A percentile compares a stretch with the other conserved stretches of the same genome.
phyloP scores from a whole-genome alignment of 2,888 invertebrate species.

The Camponotus fellah region DNA sequence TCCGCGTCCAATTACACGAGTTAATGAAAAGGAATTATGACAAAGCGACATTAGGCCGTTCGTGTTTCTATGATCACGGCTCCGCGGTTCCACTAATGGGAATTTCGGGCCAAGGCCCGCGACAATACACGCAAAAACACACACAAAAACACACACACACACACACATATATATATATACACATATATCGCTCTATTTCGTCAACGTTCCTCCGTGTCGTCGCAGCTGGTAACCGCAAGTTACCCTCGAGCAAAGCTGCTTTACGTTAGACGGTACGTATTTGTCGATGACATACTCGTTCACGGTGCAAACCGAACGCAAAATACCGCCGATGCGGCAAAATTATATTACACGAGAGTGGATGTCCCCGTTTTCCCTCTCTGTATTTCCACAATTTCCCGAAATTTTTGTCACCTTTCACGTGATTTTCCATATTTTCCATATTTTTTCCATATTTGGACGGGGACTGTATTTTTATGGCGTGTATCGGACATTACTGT shows the following conservation, averaged over 20 bases:
- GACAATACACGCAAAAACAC: neutral
- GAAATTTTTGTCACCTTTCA: neutral
- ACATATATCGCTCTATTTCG: neutral
- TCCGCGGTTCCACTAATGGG: conserved; percentile 33
- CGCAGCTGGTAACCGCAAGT: conserved; percentile 46
- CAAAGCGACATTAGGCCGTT: conserved; percentile 33
- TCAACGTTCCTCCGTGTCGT: conserved; percentile 25
- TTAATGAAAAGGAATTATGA: conserved; percentile 46
- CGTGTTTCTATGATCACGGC: conserved; percentile 36
- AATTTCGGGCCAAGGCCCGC: conserved; percentile 49
- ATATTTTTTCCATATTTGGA: neutral
- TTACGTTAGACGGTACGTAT: conserved; percentile 52
- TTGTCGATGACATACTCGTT: conserved; percentile 62
- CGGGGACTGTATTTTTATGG: neutral
- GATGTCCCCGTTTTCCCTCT: neutral
- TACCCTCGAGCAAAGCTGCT: conserved; percentile 39
- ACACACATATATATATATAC: no score
- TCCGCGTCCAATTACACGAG: conserved; percentile 23
- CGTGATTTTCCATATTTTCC: neutral
- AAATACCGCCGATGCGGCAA: neutral
- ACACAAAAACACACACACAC: neutral
- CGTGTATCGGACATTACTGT: neutral
- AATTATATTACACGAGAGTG: neutral
- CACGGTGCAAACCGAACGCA: neutral
- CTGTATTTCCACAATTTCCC: neutral